These are phyloP conservation scores for Notiomystis cincta DNA, from an alignment of 2,113 vertebrate genomes.

Conservation along the genomic window DNA sequence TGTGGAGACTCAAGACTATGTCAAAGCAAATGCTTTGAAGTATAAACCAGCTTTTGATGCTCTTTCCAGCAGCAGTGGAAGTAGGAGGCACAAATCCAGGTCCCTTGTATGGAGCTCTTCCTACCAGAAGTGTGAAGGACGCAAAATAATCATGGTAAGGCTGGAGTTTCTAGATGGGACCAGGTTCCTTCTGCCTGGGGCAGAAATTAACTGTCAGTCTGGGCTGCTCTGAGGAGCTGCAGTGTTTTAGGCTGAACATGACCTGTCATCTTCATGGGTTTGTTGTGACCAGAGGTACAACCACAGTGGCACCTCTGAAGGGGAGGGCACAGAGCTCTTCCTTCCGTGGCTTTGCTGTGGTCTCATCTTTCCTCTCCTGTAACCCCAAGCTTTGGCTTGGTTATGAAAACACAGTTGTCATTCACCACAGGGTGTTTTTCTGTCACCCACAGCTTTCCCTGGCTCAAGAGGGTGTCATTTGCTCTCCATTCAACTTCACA, in stretches of 20 bases:
- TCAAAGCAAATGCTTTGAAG: not conserved
- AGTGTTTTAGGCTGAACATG: not conserved
- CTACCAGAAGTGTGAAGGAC: not conserved
- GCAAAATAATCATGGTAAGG: accelerated
- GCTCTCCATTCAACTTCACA: not conserved
- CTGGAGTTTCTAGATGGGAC: not conserved
- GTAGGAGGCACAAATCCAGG: not conserved
- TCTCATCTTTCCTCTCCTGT: not conserved
- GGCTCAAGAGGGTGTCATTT: not conserved
- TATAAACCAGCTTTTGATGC: not conserved
- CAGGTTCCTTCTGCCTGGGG: not conserved
- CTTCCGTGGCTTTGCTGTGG: not conserved
- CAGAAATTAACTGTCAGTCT: not conserved
- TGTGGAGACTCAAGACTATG: not conserved
- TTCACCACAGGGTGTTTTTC: not conserved
- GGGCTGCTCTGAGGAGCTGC: not conserved
- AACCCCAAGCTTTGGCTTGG: not conserved
- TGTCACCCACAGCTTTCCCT: not conserved
- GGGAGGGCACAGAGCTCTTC: not conserved
- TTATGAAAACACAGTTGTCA: not conserved
- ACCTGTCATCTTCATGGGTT: not conserved
- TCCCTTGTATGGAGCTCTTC: not conserved
- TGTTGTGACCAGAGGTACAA: not conserved
- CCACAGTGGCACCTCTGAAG: not conserved
- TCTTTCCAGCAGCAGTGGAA: not conserved